Base-by-base conservation (phyloP, 2,888 invertebrate species). In the Callimorpha dominula region DNA sequence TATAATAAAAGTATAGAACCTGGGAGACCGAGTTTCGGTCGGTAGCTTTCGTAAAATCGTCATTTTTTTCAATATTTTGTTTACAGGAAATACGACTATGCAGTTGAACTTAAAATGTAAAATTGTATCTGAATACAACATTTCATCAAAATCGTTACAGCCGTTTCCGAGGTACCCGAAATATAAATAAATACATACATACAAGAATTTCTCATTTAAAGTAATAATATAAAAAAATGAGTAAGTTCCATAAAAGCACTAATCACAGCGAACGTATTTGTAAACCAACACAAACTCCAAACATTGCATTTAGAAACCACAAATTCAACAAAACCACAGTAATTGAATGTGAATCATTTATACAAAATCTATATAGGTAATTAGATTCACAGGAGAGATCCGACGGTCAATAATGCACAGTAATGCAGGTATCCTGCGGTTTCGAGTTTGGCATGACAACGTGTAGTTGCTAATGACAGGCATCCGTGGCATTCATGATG, bases 401-500 rank as follows among this genome's bases (percentile, higher is more conserved):
- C 72, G 31, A 60, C 20, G 49, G 50, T 68, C 71, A 71, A 71
- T 71, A 71, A 65, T 68, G 65, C 46, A 54, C 63, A 68, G 69
- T 74, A 57, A 76, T 75, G 70, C 68, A 74, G 81, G 63, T 52
- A 77, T 76, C 74, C 64, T 69, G 77, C 54, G 73, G 77, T 74
- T 73, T 70, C 68, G 71, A 71, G 70, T 75, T 77, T 78, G 68
- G 77, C 17, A 77, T 80, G 64, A 62, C 68, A 43, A 14, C 31
- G n/a, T 52, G 43, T 9, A 8, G 14, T 7, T 15, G 73, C 67
- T 79, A 83, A 81, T 83, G 80, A 83, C 75, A 81, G 68, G 72
- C 76, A 78, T 69, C 77, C 75, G 11, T 68, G 60, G 77, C 76
- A 81, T 82, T 77, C 74, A 72, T 74, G 68, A 74, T 67, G 79